These are phyloP conservation scores for Ia io DNA, from an alignment of 2,113 vertebrate genomes.

Conservation along the genomic window DNA sequence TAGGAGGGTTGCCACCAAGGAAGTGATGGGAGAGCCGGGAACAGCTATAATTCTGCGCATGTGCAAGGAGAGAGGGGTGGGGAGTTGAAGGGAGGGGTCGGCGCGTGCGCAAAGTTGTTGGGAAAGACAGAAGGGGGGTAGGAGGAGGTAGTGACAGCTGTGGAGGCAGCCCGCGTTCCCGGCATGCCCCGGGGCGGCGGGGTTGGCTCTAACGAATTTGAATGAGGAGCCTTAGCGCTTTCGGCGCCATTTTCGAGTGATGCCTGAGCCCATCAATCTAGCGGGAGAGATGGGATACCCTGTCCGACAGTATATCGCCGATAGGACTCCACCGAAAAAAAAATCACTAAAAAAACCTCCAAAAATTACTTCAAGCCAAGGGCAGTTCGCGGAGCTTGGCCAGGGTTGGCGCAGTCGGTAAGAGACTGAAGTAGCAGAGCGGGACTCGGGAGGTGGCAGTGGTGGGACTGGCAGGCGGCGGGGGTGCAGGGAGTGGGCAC, in stretches of 20 bases:
- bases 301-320: conserved; percentile 3
- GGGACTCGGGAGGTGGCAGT: conserved; percentile 55
- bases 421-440: conserved; percentile 58
- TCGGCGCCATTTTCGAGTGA: conserved; percentile 99
- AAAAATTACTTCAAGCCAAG: conserved; percentile 47
- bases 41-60: conserved; percentile 30
- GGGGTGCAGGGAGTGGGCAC: background rate
- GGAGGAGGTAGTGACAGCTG: conserved; percentile 84
- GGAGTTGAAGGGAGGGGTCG: background rate
- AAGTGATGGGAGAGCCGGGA: background rate
- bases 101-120: conserved; percentile 62
- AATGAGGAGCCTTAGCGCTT: conserved; percentile 94
- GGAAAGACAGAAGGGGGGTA: background rate
- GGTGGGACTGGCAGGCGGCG: conserved; percentile 66
- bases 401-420: conserved; percentile 65
- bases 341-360: conserved; percentile 56
- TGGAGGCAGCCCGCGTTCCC: conserved; percentile 77
- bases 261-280: conserved; percentile 86
- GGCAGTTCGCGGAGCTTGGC: background rate
- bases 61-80: background rate
- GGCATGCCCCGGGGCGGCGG: conserved; percentile 84
- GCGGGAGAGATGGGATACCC: conserved; percentile 72
- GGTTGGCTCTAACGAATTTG: conserved; percentile 96
- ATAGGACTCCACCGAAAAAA: conserved; percentile 34
- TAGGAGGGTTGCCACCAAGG: background rate